Conservation (phyloP, 1,140 invertebrate genomes). For the Dendroctonus valens region DNA sequence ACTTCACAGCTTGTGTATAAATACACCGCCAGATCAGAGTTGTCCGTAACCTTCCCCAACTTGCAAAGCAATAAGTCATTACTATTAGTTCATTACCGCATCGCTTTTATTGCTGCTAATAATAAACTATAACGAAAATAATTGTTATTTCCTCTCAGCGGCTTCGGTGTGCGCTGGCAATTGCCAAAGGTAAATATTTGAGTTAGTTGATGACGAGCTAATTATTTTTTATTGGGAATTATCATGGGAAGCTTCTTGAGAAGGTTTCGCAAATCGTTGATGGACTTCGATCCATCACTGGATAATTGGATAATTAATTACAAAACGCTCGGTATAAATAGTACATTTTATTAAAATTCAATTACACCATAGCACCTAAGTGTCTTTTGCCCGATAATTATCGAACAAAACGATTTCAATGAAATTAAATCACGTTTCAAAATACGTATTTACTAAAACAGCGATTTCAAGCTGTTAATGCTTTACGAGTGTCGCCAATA, state of each 20-base stretch:
- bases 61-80: conserved; percentile 19
- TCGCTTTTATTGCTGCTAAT: conserved; percentile 13
- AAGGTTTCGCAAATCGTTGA: no score
- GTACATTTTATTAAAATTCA: no score
- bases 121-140: conserved; percentile 12
- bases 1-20: conserved; percentile 19
- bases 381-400: not conserved
- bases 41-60: conserved; percentile 31
- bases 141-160: conserved; percentile 9
- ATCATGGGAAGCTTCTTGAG: no score
- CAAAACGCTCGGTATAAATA: no score
- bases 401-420: not conserved
- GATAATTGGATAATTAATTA: no score
- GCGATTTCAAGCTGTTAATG: conserved; percentile 1
- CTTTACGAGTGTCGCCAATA: conserved; percentile 13
- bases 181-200: conserved; percentile 16
- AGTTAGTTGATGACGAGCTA: not conserved
- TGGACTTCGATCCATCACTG: no score
- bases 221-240: no score
- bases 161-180: conserved; percentile 2
- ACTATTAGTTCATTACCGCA: conserved; percentile 18
- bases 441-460: conserved; percentile 2
- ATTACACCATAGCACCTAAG: no score
- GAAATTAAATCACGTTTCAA: conserved; percentile 9
- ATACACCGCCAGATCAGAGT: conserved; percentile 1